Evolutionary conservation across 2,888 invertebrate genomes (phyloP).

Genomic region (Theretra japonica): DNA sequence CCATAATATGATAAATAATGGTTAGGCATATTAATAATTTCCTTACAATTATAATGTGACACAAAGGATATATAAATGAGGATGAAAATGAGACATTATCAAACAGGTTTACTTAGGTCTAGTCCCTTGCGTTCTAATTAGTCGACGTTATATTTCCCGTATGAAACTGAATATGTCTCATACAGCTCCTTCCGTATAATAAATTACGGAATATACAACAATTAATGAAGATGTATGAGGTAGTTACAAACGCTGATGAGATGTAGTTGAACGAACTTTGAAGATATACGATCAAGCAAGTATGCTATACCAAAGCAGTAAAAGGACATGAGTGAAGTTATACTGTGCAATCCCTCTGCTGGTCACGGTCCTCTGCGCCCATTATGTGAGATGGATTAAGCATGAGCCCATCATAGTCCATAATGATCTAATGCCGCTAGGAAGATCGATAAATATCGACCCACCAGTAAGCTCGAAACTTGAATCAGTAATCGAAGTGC

Average conservation of each 20-base stretch:
- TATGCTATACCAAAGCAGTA: too few species aligned
- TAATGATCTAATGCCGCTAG: too few species aligned
- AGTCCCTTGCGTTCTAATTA: constrained; percentile 19
- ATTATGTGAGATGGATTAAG: too few species aligned
- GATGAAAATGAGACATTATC: not conserved
- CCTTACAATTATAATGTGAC: not conserved
- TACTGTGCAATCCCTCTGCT: too few species aligned
- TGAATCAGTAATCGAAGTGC: too few species aligned
- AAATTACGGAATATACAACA: not conserved
- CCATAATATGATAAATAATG: too few species aligned
- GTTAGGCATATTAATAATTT: not conserved
- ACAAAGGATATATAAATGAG: not conserved
- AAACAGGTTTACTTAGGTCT: constrained; percentile 11
- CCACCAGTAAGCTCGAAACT: too few species aligned
- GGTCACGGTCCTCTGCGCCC: too few species aligned
- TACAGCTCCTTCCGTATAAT: not conserved
- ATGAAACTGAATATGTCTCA: constrained; percentile 1
- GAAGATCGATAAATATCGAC: too few species aligned
- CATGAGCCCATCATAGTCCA: too few species aligned
- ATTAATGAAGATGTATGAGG: not conserved
- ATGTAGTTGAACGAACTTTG: not conserved
- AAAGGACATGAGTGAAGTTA: too few species aligned
- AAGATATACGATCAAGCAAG: too few species aligned
- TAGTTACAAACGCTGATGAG: not conserved
- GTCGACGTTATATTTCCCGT: not conserved